These are phyloP conservation scores for Protobothrops flavoviridis DNA, from an alignment of 2,113 vertebrate genomes.

Conservation along the genomic window DNA sequence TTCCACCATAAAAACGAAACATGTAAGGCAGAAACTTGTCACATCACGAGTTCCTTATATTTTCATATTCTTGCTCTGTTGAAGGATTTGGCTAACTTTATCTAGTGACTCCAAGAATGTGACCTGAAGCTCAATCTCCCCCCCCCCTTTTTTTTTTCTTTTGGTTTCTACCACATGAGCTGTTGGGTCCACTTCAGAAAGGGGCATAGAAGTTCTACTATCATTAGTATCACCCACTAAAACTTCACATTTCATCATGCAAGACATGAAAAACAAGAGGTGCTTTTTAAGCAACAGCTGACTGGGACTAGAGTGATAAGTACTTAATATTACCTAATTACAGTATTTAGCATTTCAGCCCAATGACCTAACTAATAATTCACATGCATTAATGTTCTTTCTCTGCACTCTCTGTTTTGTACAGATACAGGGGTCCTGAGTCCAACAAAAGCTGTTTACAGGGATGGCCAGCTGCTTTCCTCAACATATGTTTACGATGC, in stretches of 20 bases:
- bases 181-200: background rate
- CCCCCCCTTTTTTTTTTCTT: background rate
- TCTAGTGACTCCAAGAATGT: background rate
- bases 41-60: background rate
- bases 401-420: slow-evolving; percentile 9
- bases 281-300: background rate
- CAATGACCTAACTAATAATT: background rate
- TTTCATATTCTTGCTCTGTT: background rate
- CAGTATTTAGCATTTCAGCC: slow-evolving; percentile 12
- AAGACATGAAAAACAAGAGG: background rate
- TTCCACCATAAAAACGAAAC: background rate
- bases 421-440: slow-evolving; percentile 19
- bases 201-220: background rate
- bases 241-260: background rate
- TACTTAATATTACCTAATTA: slow-evolving; percentile 21
- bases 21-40: background rate
- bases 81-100: background rate
- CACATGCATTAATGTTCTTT: slow-evolving; percentile 18
- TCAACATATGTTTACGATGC: slow-evolving; percentile 7
- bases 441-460: slow-evolving; percentile 33
- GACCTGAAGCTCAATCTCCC: background rate
- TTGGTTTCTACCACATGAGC: background rate
- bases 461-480: slow-evolving; percentile 6
- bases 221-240: background rate
- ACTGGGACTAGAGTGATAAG: slow-evolving; percentile 1